A percentile compares a stretch with the other conserved stretches of the same genome.
Evolutionary conservation across 1,140 invertebrate genomes (phyloP).

Genomic region (Pogonognathellus flavescens): DNA sequence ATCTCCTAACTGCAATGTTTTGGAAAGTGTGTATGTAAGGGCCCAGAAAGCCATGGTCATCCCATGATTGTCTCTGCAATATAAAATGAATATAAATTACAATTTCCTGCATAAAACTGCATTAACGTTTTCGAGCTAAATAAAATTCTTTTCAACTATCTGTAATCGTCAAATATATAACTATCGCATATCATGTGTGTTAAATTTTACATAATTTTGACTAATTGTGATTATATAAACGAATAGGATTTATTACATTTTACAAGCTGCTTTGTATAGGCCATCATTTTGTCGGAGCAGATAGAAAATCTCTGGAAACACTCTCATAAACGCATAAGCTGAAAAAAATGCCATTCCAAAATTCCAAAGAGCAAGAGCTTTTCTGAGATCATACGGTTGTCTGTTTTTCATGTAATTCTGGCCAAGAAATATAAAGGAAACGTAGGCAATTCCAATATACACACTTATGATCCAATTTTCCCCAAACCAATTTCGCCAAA

Average conservation of each 20-base stretch:
- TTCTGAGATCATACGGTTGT: constrained; percentile 40
- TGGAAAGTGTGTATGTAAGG: constrained; percentile 28
- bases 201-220: background rate
- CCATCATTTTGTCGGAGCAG: background rate
- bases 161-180: no score
- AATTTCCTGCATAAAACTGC: background rate
- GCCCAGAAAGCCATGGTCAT: constrained; percentile 51
- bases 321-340: constrained; percentile 48
- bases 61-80: constrained; percentile 9
- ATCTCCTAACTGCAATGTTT: constrained; percentile 54
- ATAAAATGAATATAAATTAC: background rate
- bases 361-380: constrained; percentile 56
- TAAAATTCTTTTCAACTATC: background rate
- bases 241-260: background rate
- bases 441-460: constrained; percentile 71
- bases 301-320: constrained; percentile 45
- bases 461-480: constrained; percentile 58
- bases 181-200: background rate
- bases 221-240: background rate
- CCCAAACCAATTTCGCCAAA: constrained; percentile 57
- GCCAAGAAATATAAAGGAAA: constrained; percentile 30
- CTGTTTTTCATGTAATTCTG: constrained; percentile 38
- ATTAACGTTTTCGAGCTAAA: background rate
- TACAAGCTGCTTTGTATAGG: background rate
- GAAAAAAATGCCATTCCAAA: constrained; percentile 54